Conservation (phyloP, 2,888 invertebrate species). For the Galerucella nymphaeae region DNA sequence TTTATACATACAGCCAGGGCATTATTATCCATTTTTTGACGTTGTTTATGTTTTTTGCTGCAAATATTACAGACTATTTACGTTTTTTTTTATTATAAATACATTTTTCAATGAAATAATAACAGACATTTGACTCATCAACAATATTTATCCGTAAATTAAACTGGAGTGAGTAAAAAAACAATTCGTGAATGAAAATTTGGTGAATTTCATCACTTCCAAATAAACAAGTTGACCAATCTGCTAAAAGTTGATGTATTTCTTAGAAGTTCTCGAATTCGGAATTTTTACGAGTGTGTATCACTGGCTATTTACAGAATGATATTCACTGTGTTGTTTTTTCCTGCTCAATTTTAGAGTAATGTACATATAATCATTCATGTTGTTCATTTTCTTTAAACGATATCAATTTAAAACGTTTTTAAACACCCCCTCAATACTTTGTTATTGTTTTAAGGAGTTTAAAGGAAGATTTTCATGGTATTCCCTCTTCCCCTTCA, state of each 20-base stretch:
- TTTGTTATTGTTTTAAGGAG: too few species aligned
- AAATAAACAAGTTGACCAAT: background rate
- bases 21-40: too few species aligned
- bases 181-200: slow-evolving; percentile 12
- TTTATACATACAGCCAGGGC: too few species aligned
- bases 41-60: too few species aligned
- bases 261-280: slow-evolving; percentile 1
- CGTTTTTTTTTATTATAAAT: slow-evolving; percentile 7
- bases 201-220: slow-evolving; percentile 1
- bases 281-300: background rate
- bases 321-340: background rate
- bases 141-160: background rate
- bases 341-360: too few species aligned
- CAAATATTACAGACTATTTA: slow-evolving; percentile 11
- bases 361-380: too few species aligned
- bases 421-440: too few species aligned
- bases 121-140: slow-evolving; percentile 14
- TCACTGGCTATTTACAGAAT: slow-evolving; percentile 5
- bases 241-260: background rate
- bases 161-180: background rate
- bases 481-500: too few species aligned
- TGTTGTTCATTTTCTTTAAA: background rate
- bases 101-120: slow-evolving; percentile 11
- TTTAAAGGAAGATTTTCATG: too few species aligned
- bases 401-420: background rate